A percentile compares a stretch with the other conserved stretches of the same genome.
Evolutionary conservation across 2,113 vertebrate species (phyloP).

Genomic region (Strigops habroptila): DNA sequence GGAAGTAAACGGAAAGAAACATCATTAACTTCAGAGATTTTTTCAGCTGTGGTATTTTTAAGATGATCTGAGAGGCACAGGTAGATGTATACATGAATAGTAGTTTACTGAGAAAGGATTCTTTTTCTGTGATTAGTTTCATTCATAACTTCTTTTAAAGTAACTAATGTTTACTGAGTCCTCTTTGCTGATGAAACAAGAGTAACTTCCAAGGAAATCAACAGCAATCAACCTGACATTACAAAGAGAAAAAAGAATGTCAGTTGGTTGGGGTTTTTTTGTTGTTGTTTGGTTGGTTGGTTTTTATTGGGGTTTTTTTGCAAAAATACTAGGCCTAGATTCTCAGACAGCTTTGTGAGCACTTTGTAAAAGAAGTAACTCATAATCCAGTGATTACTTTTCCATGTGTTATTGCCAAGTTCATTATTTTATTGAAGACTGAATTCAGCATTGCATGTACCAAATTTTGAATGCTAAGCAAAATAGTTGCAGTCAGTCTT

Average conservation of each 20-base stretch:
- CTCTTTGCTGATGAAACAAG: not conserved
- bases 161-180: not conserved
- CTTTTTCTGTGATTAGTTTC: not conserved
- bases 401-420: not conserved
- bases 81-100: not conserved
- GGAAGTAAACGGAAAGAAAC: not conserved
- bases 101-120: not conserved
- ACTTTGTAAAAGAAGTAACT: not conserved
- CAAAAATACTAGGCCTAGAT: not conserved
- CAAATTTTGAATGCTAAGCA: not conserved
- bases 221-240: not conserved
- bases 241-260: not conserved
- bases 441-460: not conserved
- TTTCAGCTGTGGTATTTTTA: not conserved
- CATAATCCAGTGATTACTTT: not conserved
- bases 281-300: not conserved
- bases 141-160: not conserved
- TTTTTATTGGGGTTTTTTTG: not conserved
- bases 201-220: not conserved
- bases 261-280: not conserved
- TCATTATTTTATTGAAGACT: not conserved
- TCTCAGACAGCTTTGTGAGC: not conserved
- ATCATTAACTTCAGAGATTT: not conserved
- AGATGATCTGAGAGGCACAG: not conserved
- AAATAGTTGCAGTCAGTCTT: not conserved